Percentiles rank a stretch among this genome's conserved stretches.
These are phyloP conservation scores for Sebastes taczanowskii DNA, from an alignment of 2,797 vertebrate species.

Conservation along the genomic window DNA sequence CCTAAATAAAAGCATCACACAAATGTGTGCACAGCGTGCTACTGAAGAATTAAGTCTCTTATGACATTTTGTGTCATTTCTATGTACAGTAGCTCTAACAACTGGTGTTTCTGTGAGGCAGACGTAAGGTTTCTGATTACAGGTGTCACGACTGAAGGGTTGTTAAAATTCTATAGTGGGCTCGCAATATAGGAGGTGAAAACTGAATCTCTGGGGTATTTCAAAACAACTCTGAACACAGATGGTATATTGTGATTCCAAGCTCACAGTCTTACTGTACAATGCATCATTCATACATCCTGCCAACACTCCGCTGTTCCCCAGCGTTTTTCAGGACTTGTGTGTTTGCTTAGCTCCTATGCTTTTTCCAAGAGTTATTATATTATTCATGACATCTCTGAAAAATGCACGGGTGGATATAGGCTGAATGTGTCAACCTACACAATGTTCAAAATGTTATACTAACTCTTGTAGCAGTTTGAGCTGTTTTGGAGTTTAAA, in stretches of 20 bases:
- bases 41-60: background rate
- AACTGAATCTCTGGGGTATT: conserved; percentile 30
- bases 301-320: conserved; percentile 47
- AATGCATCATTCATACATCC: conserved; percentile 53
- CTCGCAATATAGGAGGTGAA: conserved; percentile 28
- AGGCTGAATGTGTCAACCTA: conserved; percentile 19
- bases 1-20: background rate
- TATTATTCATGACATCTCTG: conserved; percentile 34
- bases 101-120: conserved; percentile 9
- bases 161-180: conserved; percentile 14
- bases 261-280: conserved; percentile 36
- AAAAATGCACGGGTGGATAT: conserved; percentile 35
- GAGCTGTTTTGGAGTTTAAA: conserved; percentile 22
- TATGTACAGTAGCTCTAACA: background rate
- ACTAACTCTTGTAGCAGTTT: conserved; percentile 18
- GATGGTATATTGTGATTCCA: conserved; percentile 49
- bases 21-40: background rate
- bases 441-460: conserved; percentile 16
- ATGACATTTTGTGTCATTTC: background rate
- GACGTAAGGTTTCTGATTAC: background rate
- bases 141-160: background rate
- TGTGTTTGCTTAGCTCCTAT: conserved; percentile 50
- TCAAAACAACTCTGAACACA: conserved; percentile 41
- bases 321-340: conserved; percentile 28
- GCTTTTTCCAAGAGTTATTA: conserved; percentile 46